Conservation (phyloP, 2,888 invertebrate genomes). For the Melinaea marsaeus region DNA sequence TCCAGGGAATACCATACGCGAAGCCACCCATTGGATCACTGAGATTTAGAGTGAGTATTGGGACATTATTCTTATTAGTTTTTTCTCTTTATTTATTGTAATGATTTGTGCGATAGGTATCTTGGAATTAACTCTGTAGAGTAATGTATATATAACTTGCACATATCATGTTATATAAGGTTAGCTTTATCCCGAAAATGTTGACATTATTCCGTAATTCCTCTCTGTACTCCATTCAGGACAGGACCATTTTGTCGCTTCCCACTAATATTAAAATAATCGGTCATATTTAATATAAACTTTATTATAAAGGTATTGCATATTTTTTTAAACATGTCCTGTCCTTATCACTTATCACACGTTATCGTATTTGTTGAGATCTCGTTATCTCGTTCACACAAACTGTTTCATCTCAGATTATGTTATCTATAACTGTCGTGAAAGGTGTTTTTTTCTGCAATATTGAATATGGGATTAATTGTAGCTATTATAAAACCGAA, state of each 20-base stretch:
- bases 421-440: slow-evolving; percentile 3
- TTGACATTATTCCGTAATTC: too few species aligned
- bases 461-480: neutral
- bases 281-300: too few species aligned
- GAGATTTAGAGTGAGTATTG: slow-evolving; percentile 57
- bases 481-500: neutral
- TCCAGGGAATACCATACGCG: slow-evolving; percentile 71
- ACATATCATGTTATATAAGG: too few species aligned
- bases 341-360: neutral
- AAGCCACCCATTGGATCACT: slow-evolving; percentile 67
- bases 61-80: too few species aligned
- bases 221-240: too few species aligned
- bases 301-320: neutral
- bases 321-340: neutral
- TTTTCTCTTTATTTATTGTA: too few species aligned
- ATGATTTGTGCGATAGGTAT: too few species aligned
- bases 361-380: slow-evolving; percentile 7
- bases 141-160: too few species aligned
- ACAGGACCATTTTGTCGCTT: too few species aligned
- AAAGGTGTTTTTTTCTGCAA: neutral
- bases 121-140: too few species aligned
- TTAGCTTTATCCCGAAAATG: too few species aligned
- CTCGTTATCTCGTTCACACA: slow-evolving; percentile 2
- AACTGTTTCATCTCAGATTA: slow-evolving; percentile 10
- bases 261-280: too few species aligned